Conservation (phyloP, 2,797 vertebrate species). For the Margarornis squamiger region DNA sequence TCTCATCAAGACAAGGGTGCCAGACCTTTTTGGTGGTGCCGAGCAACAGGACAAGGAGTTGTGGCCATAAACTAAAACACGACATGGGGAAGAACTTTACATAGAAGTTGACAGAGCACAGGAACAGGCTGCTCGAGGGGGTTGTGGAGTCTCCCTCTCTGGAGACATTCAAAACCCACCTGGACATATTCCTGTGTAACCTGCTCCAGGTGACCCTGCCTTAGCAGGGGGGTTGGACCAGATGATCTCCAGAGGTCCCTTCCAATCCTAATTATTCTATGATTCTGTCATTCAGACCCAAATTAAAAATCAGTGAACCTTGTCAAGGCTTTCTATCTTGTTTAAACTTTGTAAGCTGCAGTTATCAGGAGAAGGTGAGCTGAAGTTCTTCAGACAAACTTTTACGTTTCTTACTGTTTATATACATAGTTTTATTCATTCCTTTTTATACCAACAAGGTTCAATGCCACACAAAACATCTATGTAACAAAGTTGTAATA, state of each 20-base stretch:
- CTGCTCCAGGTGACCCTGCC: neutral
- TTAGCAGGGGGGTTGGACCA: neutral
- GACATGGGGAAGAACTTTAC: neutral
- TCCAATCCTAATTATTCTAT: neutral
- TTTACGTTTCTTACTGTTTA: neutral
- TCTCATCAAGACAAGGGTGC: neutral
- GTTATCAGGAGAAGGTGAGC: neutral
- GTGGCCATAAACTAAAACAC: neutral
- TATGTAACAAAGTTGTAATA: neutral
- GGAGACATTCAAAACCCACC: neutral
- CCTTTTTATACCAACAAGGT: neutral
- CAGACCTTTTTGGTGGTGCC: neutral
- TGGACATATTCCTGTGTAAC: neutral
- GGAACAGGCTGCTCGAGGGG: neutral
- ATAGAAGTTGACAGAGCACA: neutral
- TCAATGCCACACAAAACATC: neutral
- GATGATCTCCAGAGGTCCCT: neutral
- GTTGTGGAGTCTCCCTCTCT: neutral
- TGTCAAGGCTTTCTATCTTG: neutral
- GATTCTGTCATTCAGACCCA: neutral
- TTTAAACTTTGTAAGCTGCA: neutral
- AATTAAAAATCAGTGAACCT: neutral
- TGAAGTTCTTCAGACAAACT: neutral
- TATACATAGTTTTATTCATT: accelerated
- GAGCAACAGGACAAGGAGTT: neutral